Evolutionary conservation across 2,113 vertebrate genomes (phyloP), one percentile per base, ranked within the genome.

Genomic region (Oncorhynchus clarkii): DNA sequence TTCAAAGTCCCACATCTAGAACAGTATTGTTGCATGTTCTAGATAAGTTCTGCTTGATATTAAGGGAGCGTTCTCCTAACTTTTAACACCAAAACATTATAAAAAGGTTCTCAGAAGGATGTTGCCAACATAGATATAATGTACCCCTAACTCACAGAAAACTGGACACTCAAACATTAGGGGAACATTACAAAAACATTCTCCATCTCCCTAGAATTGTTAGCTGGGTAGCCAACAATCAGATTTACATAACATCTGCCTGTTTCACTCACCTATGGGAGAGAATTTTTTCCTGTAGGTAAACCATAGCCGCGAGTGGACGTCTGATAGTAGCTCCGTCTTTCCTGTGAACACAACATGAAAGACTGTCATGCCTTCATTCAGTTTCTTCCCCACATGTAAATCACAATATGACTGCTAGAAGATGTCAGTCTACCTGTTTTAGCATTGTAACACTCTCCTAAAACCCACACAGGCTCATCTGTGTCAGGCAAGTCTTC

Each of bases 251-350:
- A 66, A 11, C 11, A 22, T 24, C 16, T 62, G n/a, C 29, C 8
- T 29, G 29, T 29, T 31, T 69, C 12, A 80, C 93, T 29, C 78
- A 96, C 96, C 96, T 22, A 97, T 97, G 31, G 96, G 94, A 31
- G 94, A 93, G 78, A 97, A 97, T 83, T 94, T 96, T 71, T 92
- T 96, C 68, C 96, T 93, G 87, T 97, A 97, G 0, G 95, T 97
- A 78, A 97, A 96, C 96, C 96, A 97, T 18, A 97, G 92, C 20
- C 95, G 92, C 3, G 95, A 95, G 0, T 93, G 92, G 81, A 96
- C 93, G 78, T 96, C 95, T 29, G 92, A 85, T 71, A 96, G 84
- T 81, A 97, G 93, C 76, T 93, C 93, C 1, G 95, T 92, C 80
- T 95, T 97, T 77, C 95, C 96, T 96, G 86, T n/a, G n/a, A 48